Evolutionary conservation across 2,888 invertebrate species (phyloP), one percentile per base, ranked within the genome.

Genomic region (Cantharis flavilabris): DNA sequence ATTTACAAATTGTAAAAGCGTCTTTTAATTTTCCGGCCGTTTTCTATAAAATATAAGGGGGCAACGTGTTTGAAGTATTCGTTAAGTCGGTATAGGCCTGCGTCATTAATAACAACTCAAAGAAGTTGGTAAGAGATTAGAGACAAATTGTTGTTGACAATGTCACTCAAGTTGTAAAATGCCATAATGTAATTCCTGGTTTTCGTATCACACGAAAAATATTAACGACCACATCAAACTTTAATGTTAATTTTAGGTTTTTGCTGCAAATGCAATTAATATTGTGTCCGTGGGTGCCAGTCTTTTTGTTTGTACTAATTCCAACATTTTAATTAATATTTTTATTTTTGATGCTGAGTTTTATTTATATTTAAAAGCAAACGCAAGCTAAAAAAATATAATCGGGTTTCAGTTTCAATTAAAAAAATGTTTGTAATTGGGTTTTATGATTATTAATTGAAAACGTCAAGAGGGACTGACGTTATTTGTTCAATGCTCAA

Each of bases 111-210:
- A 75, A 75, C 65, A n/a, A 65, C 18, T 63, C 67, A 70, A 75
- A 63, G 49, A 70, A 64, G 69, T 70, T 71, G 75, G 70, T 30
- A 70, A 71, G 71, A 75, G 75, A 70, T 75, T 75, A 75, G 70
- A 75, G 75, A 75, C 75, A 75, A 75, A 75, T 75, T 75, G 75
- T 71, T 75, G 75, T 75, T 70, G 75, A 70, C 65, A 70, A 63
- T 75, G 75, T 75, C 75, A 64, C 75, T 75, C 75, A 71, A 69
- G 33, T 62, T 71, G 65, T 67, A 67, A 67, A 67, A 26, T 26
- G 49, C 49, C 49, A 49, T 49, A 49, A 49, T 49, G 49, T 49
- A 49, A 49, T 49, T 49, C 49, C 49, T 49, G 49, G 49, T 49
- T 49, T 49, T 49, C 49, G 49, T 49, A 49, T 49, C n/a, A 49